Evolutionary conservation across 2,113 vertebrate genomes (phyloP).

Genomic region (Notechis scutatus): DNA sequence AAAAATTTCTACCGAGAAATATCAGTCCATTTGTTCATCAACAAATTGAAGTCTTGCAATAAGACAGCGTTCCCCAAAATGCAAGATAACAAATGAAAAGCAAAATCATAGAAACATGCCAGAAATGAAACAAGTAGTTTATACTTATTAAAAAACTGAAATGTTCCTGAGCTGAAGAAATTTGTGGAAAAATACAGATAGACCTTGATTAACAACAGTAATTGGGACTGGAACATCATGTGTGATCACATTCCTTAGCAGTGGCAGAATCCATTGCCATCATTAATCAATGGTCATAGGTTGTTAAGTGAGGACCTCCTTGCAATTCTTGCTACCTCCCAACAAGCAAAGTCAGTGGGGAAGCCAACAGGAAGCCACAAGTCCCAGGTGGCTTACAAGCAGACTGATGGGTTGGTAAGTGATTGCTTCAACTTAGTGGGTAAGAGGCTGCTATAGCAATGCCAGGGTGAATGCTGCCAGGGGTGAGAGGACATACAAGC

Average conservation of each 20-base stretch:
- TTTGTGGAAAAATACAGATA: neutral
- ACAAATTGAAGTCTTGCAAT: neutral
- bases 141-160: neutral
- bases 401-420: neutral
- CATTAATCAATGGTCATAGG: neutral
- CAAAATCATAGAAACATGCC: neutral
- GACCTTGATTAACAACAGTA: neutral
- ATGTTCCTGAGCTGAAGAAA: neutral
- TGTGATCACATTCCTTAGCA: neutral
- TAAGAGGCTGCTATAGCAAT: neutral
- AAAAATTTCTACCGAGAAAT: neutral
- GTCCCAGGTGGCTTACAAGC: neutral
- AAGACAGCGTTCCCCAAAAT: neutral
- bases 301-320: neutral
- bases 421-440: neutral
- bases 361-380: neutral
- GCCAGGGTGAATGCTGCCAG: neutral
- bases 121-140: neutral
- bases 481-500: neutral
- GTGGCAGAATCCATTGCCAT: neutral
- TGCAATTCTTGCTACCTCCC: neutral
- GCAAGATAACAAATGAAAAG: neutral
- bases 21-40: neutral
- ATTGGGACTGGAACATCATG: neutral
- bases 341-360: neutral